Base-by-base conservation (phyloP, 53 echinoderm and acorn worm species). In the Astropecten irregularis region DNA sequence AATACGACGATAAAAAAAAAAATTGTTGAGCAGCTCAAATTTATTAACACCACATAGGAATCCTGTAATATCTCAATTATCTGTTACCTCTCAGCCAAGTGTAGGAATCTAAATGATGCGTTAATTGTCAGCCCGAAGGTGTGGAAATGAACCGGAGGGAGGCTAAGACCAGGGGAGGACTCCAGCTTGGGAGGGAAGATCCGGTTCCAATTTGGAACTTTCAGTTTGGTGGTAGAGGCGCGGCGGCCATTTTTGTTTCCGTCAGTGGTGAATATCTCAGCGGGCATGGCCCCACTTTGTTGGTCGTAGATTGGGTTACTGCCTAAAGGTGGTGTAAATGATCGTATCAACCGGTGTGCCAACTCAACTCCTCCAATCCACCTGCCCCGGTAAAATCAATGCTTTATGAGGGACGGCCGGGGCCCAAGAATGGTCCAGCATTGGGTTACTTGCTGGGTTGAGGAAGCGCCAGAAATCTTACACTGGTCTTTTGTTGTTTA, bases 391-490 rank as follows among this genome's bases (percentile, higher is more conserved):
- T 18, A 16, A 58, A 79, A 79, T 79, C 79, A 62, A 79, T 79
- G 62, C 40, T 58, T 42, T 42, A 11, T 27, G 20, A 6, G 33
- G 46, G 32, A 42, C 19, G n/a, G 61, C 23, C 32, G 11, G 5
- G 16, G 35, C 57, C 18, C n/a, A n/a, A 42, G 42, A 11, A 6
- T 42, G 6, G 57, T 18, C 29, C 28, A 28, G 59, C 13, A 22
- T 47, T 79, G 60, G 79, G 79, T 60, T 79, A 61, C 25, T 22
- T 15, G 11, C 6, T 11, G 26, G 29, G 9, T 27, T 8, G 20
- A 40, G 46, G 79, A 60, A 79, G 62, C 61, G 79, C 79, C 79
- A 61, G 79, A 79, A 79, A 62, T 79, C 79, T 79, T 79, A 79
- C 61, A 79, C 46, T 31, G 26, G 20, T 30, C 49, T 62, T 79